Conservation (phyloP, 2,113 vertebrate genomes). For the Galemys pyrenaicus region DNA sequence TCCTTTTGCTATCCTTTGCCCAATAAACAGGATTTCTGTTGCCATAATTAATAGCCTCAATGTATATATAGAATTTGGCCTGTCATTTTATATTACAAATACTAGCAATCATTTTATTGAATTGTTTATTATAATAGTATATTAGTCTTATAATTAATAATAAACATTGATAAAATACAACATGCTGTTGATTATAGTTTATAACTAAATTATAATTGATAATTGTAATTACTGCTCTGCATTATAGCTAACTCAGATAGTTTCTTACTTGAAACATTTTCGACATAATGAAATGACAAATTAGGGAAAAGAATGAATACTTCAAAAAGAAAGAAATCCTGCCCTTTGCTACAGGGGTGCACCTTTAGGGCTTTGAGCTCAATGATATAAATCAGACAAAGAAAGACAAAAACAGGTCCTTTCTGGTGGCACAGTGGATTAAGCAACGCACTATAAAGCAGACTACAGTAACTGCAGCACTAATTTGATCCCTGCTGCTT, state of each 20-base stretch:
- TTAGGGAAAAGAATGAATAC: neutral
- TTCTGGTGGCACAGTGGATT: too few species aligned
- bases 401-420: neutral
- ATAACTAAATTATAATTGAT: neutral
- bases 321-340: neutral
- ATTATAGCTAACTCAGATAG: neutral
- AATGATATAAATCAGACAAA: neutral
- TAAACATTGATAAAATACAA: neutral
- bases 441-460: too few species aligned
- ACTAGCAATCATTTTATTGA: neutral
- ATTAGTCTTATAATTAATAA: neutral
- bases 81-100: neutral
- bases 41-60: neutral
- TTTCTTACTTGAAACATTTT: neutral
- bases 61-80: neutral
- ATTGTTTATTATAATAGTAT: neutral
- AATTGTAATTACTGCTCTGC: neutral
- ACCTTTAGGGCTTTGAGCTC: neutral
- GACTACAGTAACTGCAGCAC: too few species aligned
- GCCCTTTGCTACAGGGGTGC: neutral
- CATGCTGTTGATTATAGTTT: neutral
- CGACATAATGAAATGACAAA: neutral
- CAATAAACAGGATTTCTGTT: neutral
- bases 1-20: neutral
- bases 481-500: too few species aligned